Conservation (phyloP, 2,888 invertebrate species). For the Diaprepes abbreviatus region DNA sequence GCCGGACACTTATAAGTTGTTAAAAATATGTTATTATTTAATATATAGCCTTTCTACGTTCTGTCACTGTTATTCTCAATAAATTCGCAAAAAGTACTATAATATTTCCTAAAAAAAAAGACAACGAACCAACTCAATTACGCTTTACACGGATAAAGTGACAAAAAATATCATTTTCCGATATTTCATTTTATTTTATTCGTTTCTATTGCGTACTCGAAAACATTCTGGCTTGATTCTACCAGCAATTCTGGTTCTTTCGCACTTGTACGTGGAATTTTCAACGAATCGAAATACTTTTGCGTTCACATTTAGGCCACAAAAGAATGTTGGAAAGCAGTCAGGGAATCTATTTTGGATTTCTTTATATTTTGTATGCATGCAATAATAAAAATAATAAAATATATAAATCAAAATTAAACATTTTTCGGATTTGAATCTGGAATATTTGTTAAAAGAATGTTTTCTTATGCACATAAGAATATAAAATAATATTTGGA, state of each 20-base stretch:
- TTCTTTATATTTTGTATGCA: conserved; percentile 2
- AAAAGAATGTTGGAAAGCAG: conserved; percentile 25
- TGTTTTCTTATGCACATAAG: no score
- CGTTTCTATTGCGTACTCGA: conserved; percentile 24
- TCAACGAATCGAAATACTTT: conserved; percentile 33
- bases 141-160: conserved; percentile 12
- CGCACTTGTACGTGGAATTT: conserved; percentile 26
- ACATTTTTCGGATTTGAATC: no score
- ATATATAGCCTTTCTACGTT: no score
- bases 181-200: conserved; percentile 33
- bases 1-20: no score
- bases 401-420: no score
- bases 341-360: conserved; percentile 22
- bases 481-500: no score
- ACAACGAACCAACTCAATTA: neutral
- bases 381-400: no score
- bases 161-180: conserved; percentile 32
- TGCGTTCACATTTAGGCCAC: conserved; percentile 18
- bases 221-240: conserved; percentile 25
- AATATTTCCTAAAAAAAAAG: no score
- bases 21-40: no score
- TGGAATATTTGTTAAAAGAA: no score
- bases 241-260: conserved; percentile 33
- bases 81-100: no score
- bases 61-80: no score